phyloP scores from a whole-genome alignment of 2,797 vertebrate genomes.

The Nannoperca australis region DNA sequence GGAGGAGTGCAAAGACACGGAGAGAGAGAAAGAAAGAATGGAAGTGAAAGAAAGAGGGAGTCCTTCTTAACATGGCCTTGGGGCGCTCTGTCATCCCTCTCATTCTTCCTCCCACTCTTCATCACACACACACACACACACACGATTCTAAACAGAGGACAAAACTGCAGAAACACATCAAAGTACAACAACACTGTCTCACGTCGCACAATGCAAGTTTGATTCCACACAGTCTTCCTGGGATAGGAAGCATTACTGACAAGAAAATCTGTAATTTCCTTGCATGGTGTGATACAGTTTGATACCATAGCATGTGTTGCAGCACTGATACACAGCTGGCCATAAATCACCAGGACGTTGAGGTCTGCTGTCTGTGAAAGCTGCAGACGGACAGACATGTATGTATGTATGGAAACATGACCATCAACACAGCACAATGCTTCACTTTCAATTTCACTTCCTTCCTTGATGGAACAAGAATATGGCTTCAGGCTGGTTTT shows the following conservation, averaged over 20 bases:
- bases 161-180: conserved; percentile 13
- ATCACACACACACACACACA: conserved; percentile 42
- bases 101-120: conserved; percentile 65
- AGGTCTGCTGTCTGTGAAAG: conserved; percentile 4
- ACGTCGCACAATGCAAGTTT: neutral
- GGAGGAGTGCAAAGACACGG: conserved; percentile 53
- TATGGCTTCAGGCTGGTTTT: conserved; percentile 22
- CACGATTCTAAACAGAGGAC: conserved; percentile 27
- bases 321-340: conserved; percentile 34
- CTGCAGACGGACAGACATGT: conserved; percentile 11
- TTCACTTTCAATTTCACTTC: conserved; percentile 25
- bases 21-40: conserved; percentile 36
- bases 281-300: conserved; percentile 15
- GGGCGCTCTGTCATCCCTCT: conserved; percentile 63
- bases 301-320: conserved; percentile 29
- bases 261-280: conserved; percentile 13
- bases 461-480: conserved; percentile 25
- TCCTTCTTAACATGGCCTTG: conserved; percentile 61
- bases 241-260: neutral
- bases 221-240: neutral
- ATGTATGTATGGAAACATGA: conserved; percentile 33
- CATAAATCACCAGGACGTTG: conserved; percentile 39
- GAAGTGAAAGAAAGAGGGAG: conserved; percentile 43
- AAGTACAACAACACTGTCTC: conserved; percentile 10
- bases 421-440: conserved; percentile 19